These are phyloP conservation scores for Nymphalis c-album DNA, from an alignment of 2,888 invertebrate genomes.

Conservation along the genomic window DNA sequence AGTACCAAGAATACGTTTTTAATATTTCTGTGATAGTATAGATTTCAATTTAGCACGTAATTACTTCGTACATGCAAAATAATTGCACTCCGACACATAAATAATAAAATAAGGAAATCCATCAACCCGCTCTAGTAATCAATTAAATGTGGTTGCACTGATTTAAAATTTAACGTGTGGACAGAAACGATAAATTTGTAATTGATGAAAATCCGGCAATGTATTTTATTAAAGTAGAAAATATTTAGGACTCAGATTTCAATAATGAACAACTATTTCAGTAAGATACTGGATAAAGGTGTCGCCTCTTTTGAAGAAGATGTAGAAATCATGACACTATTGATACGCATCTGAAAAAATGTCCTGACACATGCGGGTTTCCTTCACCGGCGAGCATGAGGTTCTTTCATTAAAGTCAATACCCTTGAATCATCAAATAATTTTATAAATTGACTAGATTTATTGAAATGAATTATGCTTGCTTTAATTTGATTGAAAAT, in stretches of 20 bases:
- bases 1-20: too few relatives aligned
- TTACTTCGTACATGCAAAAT: slow-evolving; percentile 12
- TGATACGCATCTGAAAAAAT: too few relatives aligned
- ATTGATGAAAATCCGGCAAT: slow-evolving; percentile 3
- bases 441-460: too few relatives aligned
- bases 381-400: too few relatives aligned
- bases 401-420: too few relatives aligned
- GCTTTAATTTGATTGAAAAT: too few relatives aligned
- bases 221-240: slow-evolving; percentile 1
- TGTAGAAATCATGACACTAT: too few relatives aligned
- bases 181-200: slow-evolving; percentile 14
- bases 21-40: background rate
- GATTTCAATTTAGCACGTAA: slow-evolving; percentile 1
- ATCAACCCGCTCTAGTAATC: slow-evolving; percentile 29
- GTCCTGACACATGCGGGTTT: too few relatives aligned
- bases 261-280: background rate
- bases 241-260: background rate
- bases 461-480: too few relatives aligned
- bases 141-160: slow-evolving; percentile 33
- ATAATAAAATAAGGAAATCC: slow-evolving; percentile 37
- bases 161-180: slow-evolving; percentile 29
- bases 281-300: too few relatives aligned
- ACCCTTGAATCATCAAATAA: too few relatives aligned
- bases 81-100: slow-evolving; percentile 35
- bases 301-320: too few relatives aligned